Evolutionary conservation across 1,140 invertebrate genomes (phyloP).

Genomic region (Leptinotarsa undecemlineata): DNA sequence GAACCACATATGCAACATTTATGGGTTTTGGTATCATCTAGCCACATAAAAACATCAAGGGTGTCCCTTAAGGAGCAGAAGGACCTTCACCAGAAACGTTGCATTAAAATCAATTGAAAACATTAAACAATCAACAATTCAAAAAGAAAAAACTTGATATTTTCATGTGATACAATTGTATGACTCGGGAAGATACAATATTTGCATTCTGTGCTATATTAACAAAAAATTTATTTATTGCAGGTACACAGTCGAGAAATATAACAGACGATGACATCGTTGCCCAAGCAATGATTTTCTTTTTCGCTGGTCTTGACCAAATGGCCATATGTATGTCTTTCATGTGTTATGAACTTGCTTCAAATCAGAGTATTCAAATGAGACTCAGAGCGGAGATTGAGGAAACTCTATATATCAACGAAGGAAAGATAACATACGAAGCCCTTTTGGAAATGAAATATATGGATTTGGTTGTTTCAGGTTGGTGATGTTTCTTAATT

Average conservation of each 20-base stretch:
- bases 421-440: constrained; percentile 32
- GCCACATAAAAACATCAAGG: too few relatives aligned
- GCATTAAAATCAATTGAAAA: too few relatives aligned
- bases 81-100: too few relatives aligned
- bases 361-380: constrained; percentile 58
- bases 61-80: too few relatives aligned
- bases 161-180: too few relatives aligned
- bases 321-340: constrained; percentile 48
- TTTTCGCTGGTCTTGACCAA: constrained; percentile 68
- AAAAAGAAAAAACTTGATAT: too few relatives aligned
- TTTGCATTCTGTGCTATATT: too few relatives aligned
- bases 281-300: constrained; percentile 63
- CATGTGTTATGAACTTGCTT: constrained; percentile 55
- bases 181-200: too few relatives aligned
- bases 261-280: constrained; percentile 45
- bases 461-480: constrained; percentile 40
- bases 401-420: constrained; percentile 10
- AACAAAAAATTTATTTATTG: too few relatives aligned
- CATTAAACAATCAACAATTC: too few relatives aligned
- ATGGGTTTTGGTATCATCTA: too few relatives aligned
- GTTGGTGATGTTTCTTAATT: background rate
- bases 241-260: constrained; percentile 39
- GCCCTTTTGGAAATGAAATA: constrained; percentile 33
- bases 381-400: constrained; percentile 49
- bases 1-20: too few relatives aligned